Evolutionary conservation across 2,888 invertebrate species (phyloP).

Genomic region (Leptothorax acervorum): DNA sequence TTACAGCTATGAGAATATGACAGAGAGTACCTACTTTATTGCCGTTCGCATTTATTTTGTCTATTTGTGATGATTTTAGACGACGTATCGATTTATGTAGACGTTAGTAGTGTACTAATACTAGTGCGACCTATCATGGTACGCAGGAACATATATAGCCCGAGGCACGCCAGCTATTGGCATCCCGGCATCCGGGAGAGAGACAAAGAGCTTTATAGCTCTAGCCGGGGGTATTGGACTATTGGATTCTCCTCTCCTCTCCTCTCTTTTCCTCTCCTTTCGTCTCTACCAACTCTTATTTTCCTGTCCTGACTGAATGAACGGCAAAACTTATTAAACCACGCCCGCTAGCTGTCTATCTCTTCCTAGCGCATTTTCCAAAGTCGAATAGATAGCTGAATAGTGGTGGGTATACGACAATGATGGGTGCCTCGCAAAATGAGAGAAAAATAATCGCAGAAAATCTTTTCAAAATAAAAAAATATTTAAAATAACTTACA

Average conservation of each 20-base stretch:
- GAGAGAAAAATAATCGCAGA: not conserved
- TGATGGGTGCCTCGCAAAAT: not conserved
- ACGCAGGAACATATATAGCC: conserved; percentile 67
- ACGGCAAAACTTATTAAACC: conserved; percentile 74
- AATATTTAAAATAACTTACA: not conserved
- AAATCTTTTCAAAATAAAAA: not conserved
- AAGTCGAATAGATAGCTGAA: conserved; percentile 10
- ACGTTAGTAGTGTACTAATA: not conserved
- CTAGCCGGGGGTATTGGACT: conserved; percentile 56
- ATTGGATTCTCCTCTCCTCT: conserved; percentile 71
- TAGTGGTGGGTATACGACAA: conserved; percentile 2
- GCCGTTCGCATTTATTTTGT: not conserved
- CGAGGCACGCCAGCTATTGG: conserved; percentile 76
- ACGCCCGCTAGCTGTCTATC: conserved; percentile 61
- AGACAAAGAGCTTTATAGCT: conserved; percentile 75
- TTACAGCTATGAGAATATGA: not conserved
- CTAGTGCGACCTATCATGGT: conserved; percentile 40
- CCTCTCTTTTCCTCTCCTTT: not conserved
- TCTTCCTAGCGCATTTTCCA: conserved; percentile 45
- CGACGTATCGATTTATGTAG: not conserved
- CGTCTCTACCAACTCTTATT: conserved; percentile 45
- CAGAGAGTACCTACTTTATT: not conserved
- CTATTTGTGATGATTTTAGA: not conserved
- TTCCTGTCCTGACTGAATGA: conserved; percentile 38
- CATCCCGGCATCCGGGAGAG: conserved; percentile 67